Conservation (phyloP, 2,113 vertebrate genomes). For the Eudorcas thomsonii region DNA sequence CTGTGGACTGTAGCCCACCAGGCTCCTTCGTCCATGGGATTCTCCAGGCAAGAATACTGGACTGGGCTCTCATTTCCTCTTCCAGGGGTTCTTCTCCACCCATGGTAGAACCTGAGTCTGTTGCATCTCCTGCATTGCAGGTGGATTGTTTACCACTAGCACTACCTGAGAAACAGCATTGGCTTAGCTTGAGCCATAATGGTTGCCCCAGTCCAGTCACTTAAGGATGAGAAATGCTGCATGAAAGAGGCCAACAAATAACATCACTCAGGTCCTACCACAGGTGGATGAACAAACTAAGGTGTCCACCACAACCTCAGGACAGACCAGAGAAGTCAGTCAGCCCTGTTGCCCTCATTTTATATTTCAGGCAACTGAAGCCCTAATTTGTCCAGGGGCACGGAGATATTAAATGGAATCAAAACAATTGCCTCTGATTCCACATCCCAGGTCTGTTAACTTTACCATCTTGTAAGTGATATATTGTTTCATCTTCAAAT, state of each 20-base stretch:
- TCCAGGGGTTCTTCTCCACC: background rate
- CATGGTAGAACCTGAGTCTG: background rate
- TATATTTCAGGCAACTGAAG: background rate
- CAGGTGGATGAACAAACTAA: background rate
- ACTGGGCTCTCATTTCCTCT: background rate
- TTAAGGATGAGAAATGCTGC: background rate
- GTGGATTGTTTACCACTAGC: background rate
- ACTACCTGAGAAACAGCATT: background rate
- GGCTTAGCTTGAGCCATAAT: background rate
- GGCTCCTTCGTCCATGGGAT: background rate
- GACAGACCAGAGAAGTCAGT: background rate
- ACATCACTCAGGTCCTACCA: background rate
- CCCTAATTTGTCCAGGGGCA: background rate
- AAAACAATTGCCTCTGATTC: background rate
- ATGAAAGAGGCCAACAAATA: background rate
- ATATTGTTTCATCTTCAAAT: slow-evolving; percentile 22
- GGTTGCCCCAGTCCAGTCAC: background rate
- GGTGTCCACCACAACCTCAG: background rate
- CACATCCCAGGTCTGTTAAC: background rate
- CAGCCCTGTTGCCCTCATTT: background rate
- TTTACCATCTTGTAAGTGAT: background rate
- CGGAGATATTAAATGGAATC: background rate
- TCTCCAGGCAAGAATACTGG: background rate
- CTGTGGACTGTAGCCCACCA: background rate
- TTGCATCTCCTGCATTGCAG: background rate